A percentile compares a stretch with the other conserved stretches of the same genome.
Evolutionary conservation across 2,888 invertebrate species (phyloP).

Genomic region (Blomia tropicalis): DNA sequence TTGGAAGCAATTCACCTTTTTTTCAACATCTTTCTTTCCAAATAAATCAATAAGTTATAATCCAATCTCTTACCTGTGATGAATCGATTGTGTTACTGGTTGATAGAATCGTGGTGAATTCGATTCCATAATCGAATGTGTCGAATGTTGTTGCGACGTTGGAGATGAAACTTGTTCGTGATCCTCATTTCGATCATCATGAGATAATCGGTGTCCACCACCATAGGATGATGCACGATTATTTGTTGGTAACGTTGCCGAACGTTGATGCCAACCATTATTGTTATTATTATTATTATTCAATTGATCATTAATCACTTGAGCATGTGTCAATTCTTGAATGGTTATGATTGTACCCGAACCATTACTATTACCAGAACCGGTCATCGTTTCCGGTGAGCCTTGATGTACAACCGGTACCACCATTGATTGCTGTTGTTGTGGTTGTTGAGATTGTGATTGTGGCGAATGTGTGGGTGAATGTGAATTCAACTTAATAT

Average conservation of each 20-base stretch:
- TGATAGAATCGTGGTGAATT: slow-evolving; percentile 1
- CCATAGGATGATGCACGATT: too few relatives aligned
- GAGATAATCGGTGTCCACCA: neutral
- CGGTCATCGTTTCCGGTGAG: slow-evolving; percentile 1
- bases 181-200: neutral
- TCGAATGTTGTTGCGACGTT: too few relatives aligned
- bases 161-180: neutral
- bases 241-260: too few relatives aligned
- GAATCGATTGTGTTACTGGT: neutral
- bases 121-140: too few relatives aligned
- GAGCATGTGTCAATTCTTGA: slow-evolving; percentile 3
- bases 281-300: too few relatives aligned
- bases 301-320: neutral
- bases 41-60: too few relatives aligned
- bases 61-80: slow-evolving; percentile 9
- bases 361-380: neutral
- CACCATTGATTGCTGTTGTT: neutral
- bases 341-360: neutral
- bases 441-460: neutral
- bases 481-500: neutral
- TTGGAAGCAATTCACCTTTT: neutral
- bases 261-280: too few relatives aligned
- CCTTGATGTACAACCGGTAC: neutral
- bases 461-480: neutral
- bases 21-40: neutral